These are phyloP conservation scores for Trichoplusia ni DNA, from an alignment of 1,140 invertebrate species.

Conservation along the genomic window DNA sequence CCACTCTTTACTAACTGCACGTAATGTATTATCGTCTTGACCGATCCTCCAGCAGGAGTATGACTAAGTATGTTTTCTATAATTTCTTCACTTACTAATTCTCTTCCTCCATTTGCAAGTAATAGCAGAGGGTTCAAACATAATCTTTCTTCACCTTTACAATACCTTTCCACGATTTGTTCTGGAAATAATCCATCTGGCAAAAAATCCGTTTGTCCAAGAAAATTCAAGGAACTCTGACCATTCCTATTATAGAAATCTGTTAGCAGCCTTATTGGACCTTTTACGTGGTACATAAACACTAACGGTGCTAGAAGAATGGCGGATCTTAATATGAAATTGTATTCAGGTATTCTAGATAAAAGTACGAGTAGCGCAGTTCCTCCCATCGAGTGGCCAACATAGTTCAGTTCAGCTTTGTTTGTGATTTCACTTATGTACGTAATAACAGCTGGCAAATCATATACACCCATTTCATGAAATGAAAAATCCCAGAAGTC, in stretches of 20 bases:
- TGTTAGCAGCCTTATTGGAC: slow-evolving; percentile 70
- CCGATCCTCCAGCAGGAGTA: slow-evolving; percentile 36
- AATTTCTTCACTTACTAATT: slow-evolving; percentile 2
- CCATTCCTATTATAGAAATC: slow-evolving; percentile 71
- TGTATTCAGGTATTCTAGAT: slow-evolving; percentile 83
- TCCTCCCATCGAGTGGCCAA: slow-evolving; percentile 86
- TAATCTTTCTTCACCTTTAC: slow-evolving; percentile 49
- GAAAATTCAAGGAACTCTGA: background rate
- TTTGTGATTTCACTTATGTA: slow-evolving; percentile 68
- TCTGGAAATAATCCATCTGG: slow-evolving; percentile 65
- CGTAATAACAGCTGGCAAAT: slow-evolving; percentile 80
- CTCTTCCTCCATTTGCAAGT: slow-evolving; percentile 37
- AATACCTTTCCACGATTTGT: slow-evolving; percentile 81
- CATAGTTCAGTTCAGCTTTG: slow-evolving; percentile 77
- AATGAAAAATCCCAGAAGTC: slow-evolving; percentile 83
- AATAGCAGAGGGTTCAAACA: slow-evolving; percentile 43
- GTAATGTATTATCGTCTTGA: slow-evolving; percentile 76
- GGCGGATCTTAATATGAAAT: slow-evolving; percentile 82
- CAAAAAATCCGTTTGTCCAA: slow-evolving; percentile 26
- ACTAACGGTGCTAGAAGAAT: slow-evolving; percentile 85
- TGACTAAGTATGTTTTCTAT: slow-evolving; percentile 20
- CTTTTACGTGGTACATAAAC: slow-evolving; percentile 80
- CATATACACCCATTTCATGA: slow-evolving; percentile 83
- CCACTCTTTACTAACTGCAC: slow-evolving; percentile 85
- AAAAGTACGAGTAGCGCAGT: slow-evolving; percentile 83